Base-by-base conservation (phyloP, 2,113 vertebrate genomes). In the Cottus gobio region DNA sequence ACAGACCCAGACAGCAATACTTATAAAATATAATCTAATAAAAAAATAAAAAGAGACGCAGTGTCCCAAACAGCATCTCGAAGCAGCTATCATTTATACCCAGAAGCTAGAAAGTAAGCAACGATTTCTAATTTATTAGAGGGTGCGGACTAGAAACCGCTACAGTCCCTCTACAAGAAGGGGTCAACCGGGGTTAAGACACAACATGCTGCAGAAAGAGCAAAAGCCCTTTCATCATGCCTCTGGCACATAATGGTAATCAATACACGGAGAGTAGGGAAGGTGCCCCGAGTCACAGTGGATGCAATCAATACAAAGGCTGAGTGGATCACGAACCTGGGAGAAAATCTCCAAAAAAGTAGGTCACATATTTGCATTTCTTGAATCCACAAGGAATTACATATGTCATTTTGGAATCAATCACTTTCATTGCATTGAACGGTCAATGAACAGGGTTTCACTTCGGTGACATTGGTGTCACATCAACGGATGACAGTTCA, bases 71-170 rank as follows among this genome's bases (percentile, higher is more conserved):
- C 42, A 31, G 42, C 22, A 83, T 60, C 11, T 66, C 39, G 37
- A 63, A 69, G 63, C 30, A 58, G 16, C 69, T 75, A 68, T 74
- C 26, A 74, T 78, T 82, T 58, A 36, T 26, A 71, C 28, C 64
- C 67, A 57, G 31, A 46, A 84, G 72, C 71, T 48, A 66, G 6
- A 80, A 77, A 71, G 60, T 74, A 88, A 87, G 46, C 44, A 67
- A 68, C 62, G 37, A 77, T 81, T 70, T 68, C 3, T 60, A 77
- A 90, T 70, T 89, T 73, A 89, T 86, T 90, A 83, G 7, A 34
- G 37, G 15, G n/a, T 82, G 42, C 46, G 11, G 3, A 44, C 67
- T 56, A 78, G 71, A 83, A 85, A 77, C 62, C 79, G 72, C 63
- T 61, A 75, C 42, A 57, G 46, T 60, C n/a, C 80, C 10, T 75